These are phyloP conservation scores for Progne subis DNA, from an alignment of 2,113 vertebrate species.

Conservation along the genomic window DNA sequence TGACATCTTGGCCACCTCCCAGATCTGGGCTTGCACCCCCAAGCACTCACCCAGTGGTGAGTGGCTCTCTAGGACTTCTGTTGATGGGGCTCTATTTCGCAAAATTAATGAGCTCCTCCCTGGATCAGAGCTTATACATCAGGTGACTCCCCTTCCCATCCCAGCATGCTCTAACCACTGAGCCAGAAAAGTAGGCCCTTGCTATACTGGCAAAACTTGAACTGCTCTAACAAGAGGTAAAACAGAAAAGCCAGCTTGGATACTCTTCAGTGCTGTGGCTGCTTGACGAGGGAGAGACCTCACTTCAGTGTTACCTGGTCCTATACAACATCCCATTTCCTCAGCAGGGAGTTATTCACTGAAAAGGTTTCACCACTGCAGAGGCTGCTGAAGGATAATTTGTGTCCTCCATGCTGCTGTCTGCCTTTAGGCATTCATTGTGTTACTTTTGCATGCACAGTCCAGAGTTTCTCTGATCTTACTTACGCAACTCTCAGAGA, in stretches of 20 bases:
- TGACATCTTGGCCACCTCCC: neutral
- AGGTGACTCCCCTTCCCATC: neutral
- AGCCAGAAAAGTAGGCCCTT: neutral
- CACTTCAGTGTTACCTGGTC: neutral
- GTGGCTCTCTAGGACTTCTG: neutral
- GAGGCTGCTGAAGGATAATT: neutral
- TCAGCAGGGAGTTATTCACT: neutral
- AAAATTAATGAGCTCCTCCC: neutral
- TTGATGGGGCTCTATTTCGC: neutral
- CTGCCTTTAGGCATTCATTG: neutral
- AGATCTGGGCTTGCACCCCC: neutral
- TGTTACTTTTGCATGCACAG: neutral
- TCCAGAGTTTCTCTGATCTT: neutral
- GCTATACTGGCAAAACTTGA: neutral
- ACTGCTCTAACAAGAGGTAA: neutral
- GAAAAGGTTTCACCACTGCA: neutral
- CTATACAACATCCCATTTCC: accelerated
- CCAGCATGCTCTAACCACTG: neutral
- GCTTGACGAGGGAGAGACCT: neutral
- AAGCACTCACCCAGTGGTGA: neutral
- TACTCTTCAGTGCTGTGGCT: neutral
- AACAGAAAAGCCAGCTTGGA: neutral
- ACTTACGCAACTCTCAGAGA: neutral
- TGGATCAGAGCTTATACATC: neutral
- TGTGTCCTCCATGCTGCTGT: neutral